phyloP scores from a whole-genome alignment of 2,797 vertebrate genomes.

The Cheirogaleus major region DNA sequence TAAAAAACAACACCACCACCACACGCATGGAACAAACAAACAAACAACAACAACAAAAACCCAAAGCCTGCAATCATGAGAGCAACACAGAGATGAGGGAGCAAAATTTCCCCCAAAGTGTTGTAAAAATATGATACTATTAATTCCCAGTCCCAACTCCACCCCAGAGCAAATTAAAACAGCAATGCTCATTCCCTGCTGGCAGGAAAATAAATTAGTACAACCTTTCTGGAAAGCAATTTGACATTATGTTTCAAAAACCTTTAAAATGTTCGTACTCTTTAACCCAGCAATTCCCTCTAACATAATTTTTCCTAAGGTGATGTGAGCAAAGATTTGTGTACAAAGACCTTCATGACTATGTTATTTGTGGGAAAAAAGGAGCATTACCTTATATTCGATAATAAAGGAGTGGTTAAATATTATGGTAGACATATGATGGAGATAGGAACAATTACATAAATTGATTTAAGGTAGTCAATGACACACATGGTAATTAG shows the following conservation, averaged over 20 bases:
- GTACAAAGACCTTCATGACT: neutral
- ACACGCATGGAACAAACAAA: neutral
- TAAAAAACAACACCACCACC: neutral
- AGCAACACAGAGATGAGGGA: neutral
- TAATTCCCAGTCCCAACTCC: neutral
- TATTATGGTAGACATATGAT: neutral
- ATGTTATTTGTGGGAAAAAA: conserved; percentile 10
- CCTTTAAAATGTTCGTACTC: conserved; percentile 28
- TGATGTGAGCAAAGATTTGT: conserved; percentile 10
- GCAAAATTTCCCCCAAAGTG: neutral
- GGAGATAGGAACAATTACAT: neutral
- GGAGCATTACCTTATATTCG: neutral
- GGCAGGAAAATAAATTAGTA: conserved; percentile 39
- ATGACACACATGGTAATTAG: neutral
- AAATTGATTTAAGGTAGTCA: neutral
- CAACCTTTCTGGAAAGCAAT: conserved; percentile 35
- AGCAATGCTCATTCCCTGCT: neutral
- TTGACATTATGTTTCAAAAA: conserved; percentile 54
- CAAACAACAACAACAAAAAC: too few relatives aligned
- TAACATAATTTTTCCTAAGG: conserved; percentile 49
- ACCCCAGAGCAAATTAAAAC: conserved; percentile 47
- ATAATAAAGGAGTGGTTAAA: neutral
- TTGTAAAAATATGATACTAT: neutral
- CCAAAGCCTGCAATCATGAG: neutral
- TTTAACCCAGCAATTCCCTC: conserved; percentile 19